Evolutionary conservation across 2,797 vertebrate genomes (phyloP).

Genomic region (Falco cherrug): DNA sequence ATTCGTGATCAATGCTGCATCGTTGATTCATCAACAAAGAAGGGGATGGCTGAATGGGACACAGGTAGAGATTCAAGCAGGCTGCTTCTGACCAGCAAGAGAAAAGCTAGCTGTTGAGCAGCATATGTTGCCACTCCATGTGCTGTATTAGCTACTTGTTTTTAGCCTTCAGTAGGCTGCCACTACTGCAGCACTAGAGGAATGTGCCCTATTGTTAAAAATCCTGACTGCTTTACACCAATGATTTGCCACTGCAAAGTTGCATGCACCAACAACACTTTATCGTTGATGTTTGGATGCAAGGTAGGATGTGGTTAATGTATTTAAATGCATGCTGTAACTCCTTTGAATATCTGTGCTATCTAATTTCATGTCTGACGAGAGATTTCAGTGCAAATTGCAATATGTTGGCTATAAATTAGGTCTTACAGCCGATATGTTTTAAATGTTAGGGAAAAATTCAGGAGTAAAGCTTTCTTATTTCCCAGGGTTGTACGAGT

Average conservation of each 20-base stretch:
- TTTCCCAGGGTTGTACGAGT: not conserved
- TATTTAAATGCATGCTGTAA: constrained; percentile 61
- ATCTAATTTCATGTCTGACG: constrained; percentile 49
- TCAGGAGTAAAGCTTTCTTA: constrained; percentile 22
- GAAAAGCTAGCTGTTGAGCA: constrained; percentile 69
- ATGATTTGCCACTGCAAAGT: constrained; percentile 98
- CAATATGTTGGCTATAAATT: not conserved
- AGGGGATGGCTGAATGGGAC: constrained; percentile 74
- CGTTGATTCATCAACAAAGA: constrained; percentile 69
- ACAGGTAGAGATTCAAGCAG: constrained; percentile 70
- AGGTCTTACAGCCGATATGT: not conserved
- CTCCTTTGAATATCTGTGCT: constrained; percentile 46
- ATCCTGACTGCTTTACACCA: constrained; percentile 87
- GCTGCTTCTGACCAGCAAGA: constrained; percentile 64
- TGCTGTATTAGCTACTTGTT: constrained; percentile 70
- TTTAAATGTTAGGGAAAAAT: not conserved
- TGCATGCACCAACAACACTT: constrained; percentile 93
- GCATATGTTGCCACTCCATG: constrained; percentile 74
- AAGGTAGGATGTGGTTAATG: constrained; percentile 86
- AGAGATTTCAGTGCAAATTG: constrained; percentile 49
- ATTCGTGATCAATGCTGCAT: constrained; percentile 61
- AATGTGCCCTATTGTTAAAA: constrained; percentile 91
- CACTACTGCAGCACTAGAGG: constrained; percentile 77
- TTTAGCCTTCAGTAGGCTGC: constrained; percentile 75
- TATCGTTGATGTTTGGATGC: constrained; percentile 97